phyloP scores from a whole-genome alignment of 2,888 invertebrate genomes.

The Cataglyphis altisquamis region DNA sequence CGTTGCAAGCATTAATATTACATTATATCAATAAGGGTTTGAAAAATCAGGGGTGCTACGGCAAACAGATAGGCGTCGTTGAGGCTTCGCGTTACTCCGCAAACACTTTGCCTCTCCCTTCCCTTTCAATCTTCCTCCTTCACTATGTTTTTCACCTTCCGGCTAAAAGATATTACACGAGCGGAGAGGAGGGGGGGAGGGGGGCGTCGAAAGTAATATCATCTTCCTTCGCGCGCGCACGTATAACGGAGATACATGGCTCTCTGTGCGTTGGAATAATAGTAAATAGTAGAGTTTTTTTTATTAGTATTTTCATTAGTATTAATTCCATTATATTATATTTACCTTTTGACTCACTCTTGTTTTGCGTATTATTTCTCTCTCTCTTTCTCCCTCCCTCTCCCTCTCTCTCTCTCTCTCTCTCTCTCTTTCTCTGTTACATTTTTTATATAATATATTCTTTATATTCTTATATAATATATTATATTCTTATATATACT shows the following conservation, averaged over 20 bases:
- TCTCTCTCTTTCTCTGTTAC: too few relatives aligned
- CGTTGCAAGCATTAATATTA: constrained; percentile 76
- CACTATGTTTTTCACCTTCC: constrained; percentile 74
- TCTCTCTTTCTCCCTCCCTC: too few relatives aligned
- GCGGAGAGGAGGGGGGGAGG: neutral
- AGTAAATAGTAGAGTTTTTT: constrained; percentile 13
- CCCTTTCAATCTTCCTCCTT: constrained; percentile 70
- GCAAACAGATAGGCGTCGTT: constrained; percentile 78
- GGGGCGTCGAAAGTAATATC: constrained; percentile 63
- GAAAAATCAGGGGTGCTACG: constrained; percentile 78
- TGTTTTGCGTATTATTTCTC: too few relatives aligned
- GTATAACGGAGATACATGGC: constrained; percentile 25
- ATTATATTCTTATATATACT: too few relatives aligned
- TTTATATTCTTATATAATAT: too few relatives aligned
- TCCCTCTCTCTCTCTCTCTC: too few relatives aligned
- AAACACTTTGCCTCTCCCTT: constrained; percentile 78
- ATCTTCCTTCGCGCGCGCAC: constrained; percentile 14
- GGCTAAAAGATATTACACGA: constrained; percentile 74
- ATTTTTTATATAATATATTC: too few relatives aligned
- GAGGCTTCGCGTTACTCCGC: constrained; percentile 85
- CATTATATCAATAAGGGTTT: constrained; percentile 78
- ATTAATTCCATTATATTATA: too few relatives aligned
- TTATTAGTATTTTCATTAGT: too few relatives aligned
- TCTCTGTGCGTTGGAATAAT: constrained; percentile 30
- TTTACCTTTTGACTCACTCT: too few relatives aligned